Conservation (phyloP, 1,140 invertebrate species). For the Caenorhabditis brenneri region DNA sequence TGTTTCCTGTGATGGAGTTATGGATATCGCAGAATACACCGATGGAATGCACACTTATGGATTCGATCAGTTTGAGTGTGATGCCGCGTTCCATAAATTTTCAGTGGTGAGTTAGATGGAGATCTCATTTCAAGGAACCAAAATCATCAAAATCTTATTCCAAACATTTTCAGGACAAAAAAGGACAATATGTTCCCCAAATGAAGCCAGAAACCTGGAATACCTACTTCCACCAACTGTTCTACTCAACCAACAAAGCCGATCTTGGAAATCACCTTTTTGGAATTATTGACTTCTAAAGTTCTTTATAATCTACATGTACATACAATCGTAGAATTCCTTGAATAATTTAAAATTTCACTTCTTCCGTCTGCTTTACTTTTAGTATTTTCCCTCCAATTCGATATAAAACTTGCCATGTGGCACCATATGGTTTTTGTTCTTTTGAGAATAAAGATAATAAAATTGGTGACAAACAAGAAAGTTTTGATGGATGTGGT, state of each 20-base stretch:
- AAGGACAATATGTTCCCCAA: conserved; percentile 54
- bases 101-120: conserved; percentile 58
- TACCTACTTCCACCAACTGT: conserved; percentile 60
- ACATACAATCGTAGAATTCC: neutral
- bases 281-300: conserved; percentile 55
- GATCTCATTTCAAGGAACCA: too few species aligned
- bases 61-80: conserved; percentile 45
- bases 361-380: conserved; percentile 3
- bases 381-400: neutral
- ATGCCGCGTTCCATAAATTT: conserved; percentile 59
- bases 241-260: conserved; percentile 61
- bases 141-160: too few species aligned
- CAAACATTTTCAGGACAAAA: conserved; percentile 62
- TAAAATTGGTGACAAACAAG: neutral
- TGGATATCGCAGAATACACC: conserved; percentile 65
- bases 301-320: neutral
- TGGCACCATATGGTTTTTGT: neutral
- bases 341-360: neutral
- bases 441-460: neutral
- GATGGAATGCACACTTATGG: conserved; percentile 66
- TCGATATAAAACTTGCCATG: neutral
- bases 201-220: conserved; percentile 59
- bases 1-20: conserved; percentile 63
- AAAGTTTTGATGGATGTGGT: neutral
- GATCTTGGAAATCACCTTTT: conserved; percentile 64